phyloP scores from a whole-genome alignment of 2,888 invertebrate genomes.

The Cerastoderma edule region DNA sequence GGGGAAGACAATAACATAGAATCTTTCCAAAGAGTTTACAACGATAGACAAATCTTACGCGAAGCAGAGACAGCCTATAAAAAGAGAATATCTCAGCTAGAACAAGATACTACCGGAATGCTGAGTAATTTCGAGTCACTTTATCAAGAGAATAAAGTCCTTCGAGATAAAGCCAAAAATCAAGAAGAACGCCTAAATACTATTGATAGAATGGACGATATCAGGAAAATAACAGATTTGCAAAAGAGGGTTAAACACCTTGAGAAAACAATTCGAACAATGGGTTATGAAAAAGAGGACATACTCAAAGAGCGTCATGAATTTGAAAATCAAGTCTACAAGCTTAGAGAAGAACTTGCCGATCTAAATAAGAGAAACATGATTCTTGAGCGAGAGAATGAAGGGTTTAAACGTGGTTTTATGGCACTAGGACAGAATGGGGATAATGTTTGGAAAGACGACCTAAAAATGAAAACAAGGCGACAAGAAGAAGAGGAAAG shows the following conservation, averaged over 20 bases:
- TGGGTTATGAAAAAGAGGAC: conserved; percentile 59
- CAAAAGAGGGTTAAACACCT: conserved; percentile 53
- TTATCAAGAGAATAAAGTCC: conserved; percentile 55
- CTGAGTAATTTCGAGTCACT: conserved; percentile 56
- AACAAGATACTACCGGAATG: conserved; percentile 55
- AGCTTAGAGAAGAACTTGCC: conserved; percentile 46
- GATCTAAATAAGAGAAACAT: conserved; percentile 52
- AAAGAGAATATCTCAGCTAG: conserved; percentile 50
- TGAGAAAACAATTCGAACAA: conserved; percentile 49
- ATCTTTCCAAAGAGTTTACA: conserved; percentile 55
- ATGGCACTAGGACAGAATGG: conserved; percentile 55
- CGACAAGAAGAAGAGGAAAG: conserved; percentile 56
- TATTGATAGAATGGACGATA: conserved; percentile 54
- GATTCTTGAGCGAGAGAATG: conserved; percentile 52
- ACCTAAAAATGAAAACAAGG: conserved; percentile 45
- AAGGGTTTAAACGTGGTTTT: conserved; percentile 54
- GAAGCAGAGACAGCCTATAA: conserved; percentile 61
- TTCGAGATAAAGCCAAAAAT: conserved; percentile 53
- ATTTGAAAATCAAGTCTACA: conserved; percentile 52
- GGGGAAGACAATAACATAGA: conserved; percentile 57
- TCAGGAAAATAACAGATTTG: conserved; percentile 55
- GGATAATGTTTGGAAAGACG: conserved; percentile 52
- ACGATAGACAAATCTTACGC: conserved; percentile 53
- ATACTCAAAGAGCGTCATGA: conserved; percentile 44
- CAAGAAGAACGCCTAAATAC: conserved; percentile 54